Evolutionary conservation across 2,888 invertebrate species (phyloP).

Genomic region (Parasteatoda lunata): DNA sequence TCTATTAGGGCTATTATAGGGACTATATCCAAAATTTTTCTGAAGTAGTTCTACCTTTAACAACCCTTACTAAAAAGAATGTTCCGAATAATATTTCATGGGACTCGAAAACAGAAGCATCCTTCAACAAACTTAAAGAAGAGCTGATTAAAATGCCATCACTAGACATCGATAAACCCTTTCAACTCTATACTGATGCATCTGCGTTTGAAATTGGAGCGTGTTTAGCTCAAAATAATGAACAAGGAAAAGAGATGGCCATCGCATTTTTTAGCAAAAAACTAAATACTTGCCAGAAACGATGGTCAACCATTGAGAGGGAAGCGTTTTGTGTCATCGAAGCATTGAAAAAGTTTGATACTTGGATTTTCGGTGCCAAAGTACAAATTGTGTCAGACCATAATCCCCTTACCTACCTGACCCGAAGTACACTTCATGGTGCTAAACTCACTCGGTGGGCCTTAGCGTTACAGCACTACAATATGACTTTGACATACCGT

Average conservation of each 20-base stretch:
- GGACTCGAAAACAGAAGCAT: background rate
- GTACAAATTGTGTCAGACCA: background rate
- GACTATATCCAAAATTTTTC: slow-evolving; percentile 1
- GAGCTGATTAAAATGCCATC: background rate
- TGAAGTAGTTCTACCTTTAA: background rate
- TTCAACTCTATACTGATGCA: too few relatives aligned
- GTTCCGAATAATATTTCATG: background rate
- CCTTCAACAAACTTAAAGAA: background rate
- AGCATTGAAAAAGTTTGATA: too few relatives aligned
- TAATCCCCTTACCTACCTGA: background rate
- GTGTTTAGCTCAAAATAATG: too few relatives aligned
- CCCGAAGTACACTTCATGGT: background rate
- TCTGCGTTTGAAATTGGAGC: too few relatives aligned
- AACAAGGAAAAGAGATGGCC: too few relatives aligned
- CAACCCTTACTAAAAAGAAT: background rate
- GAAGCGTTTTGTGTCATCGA: too few relatives aligned
- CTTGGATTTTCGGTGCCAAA: too few relatives aligned
- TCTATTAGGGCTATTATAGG: background rate
- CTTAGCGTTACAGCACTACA: background rate
- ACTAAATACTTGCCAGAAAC: too few relatives aligned
- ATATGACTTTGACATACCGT: slow-evolving; percentile 4
- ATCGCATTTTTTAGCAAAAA: too few relatives aligned
- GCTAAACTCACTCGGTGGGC: background rate
- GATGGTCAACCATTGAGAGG: too few relatives aligned
- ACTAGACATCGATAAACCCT: background rate